Evolutionary conservation across 2,888 invertebrate genomes (phyloP).

Genomic region (Axea sp.): DNA sequence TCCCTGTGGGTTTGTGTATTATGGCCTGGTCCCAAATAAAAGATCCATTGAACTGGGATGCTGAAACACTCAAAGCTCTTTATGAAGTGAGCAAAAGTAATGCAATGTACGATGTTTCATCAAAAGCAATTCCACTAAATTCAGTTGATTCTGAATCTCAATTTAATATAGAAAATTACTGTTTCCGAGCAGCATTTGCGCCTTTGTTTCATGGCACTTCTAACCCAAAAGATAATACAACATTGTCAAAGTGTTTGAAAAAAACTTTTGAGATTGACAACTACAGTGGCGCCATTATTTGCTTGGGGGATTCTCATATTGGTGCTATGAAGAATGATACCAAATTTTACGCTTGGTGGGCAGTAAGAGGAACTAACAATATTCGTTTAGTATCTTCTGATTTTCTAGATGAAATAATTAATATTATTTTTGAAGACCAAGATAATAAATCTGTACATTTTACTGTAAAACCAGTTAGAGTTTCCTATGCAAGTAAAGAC

Average conservation of each 20-base stretch:
- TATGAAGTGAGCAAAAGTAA: constrained; percentile 71
- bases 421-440: constrained; percentile 66
- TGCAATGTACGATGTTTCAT: constrained; percentile 65
- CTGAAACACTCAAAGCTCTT: constrained; percentile 69
- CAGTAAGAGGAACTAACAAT: constrained; percentile 67
- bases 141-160: constrained; percentile 67
- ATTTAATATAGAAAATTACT: constrained; percentile 74
- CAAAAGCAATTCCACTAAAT: too few relatives aligned
- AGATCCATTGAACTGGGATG: constrained; percentile 73
- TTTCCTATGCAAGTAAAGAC: constrained; percentile 72
- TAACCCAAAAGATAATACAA: constrained; percentile 67
- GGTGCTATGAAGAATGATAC: constrained; percentile 69
- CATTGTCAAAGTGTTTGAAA: constrained; percentile 72
- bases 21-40: constrained; percentile 76
- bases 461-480: constrained; percentile 59
- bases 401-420: constrained; percentile 70
- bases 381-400: constrained; percentile 70
- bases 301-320: constrained; percentile 70
- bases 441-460: constrained; percentile 63
- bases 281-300: constrained; percentile 72
- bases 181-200: constrained; percentile 71
- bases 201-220: constrained; percentile 71
- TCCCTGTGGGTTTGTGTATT: constrained; percentile 74
- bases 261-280: constrained; percentile 70
- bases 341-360: constrained; percentile 76